Base-by-base conservation (phyloP, 1,140 invertebrate species). In the Drosophila sturtevanti region DNA sequence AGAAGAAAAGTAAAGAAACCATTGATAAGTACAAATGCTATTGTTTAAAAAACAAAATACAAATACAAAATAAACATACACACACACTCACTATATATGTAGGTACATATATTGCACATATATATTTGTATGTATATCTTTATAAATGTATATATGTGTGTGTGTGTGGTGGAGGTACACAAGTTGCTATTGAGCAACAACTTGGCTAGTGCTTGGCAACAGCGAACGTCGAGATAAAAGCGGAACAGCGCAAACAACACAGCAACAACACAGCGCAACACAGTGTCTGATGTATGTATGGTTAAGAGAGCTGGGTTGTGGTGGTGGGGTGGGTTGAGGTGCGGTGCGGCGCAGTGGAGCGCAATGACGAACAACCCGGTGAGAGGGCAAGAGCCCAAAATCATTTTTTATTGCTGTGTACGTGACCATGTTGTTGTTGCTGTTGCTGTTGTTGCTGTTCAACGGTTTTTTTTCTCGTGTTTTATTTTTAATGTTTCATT, bases 151-250 rank as follows among this genome's bases (percentile, higher is more conserved):
- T 16, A 16, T 21, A 3, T 48, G 3, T 35, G 55, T 12, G 14
- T 35, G 27, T 16, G 27, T 12, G 31, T 18, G 2, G 21, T 14
- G 11, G 12, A 21, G 21, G 51, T 54, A 24, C 7, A 1, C 5
- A 27, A 11, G 55, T 31, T 22, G 22, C 27, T 22, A 9, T 34
- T 74, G 67, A 63, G 54, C 65, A 76, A 81, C 80, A 85, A 69
- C 69, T 48, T 48, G 41, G 41, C 41, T 48, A 48, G 41, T 81
- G 81, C 86, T 90, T 90, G 86, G 79, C 86, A 90, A 90, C 86
- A 90, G 79, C 72, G 60, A 69, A 77, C 55, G 55, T 48, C 38
- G 52, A 85, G 78, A 85, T 79, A 77, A 85, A 89, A 77, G 70
- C 74, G 81, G 81, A 85, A 74, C 58, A 64, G 16, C 38, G 35